Percentiles rank a stretch among this genome's conserved stretches.
phyloP scores from a whole-genome alignment of 1,140 invertebrate genomes.

The Leptoteleia sp. region DNA sequence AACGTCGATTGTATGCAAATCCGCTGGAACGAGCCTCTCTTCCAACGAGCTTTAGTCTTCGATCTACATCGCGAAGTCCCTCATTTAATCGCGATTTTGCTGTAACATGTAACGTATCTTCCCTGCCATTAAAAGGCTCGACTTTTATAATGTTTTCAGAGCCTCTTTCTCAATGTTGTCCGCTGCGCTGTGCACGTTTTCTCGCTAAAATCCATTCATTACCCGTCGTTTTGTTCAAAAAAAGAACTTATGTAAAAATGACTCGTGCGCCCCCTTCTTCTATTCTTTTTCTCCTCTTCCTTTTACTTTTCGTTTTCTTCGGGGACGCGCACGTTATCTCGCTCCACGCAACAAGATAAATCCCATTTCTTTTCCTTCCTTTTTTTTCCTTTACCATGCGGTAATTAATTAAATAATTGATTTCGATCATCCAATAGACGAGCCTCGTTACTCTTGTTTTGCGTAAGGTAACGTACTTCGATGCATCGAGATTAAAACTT shows the following conservation, averaged over 20 bases:
- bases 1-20: conserved; percentile 77
- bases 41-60: conserved; percentile 65
- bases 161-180: conserved; percentile 59
- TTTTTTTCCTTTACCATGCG: no score
- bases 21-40: conserved; percentile 56
- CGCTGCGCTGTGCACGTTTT: conserved; percentile 46
- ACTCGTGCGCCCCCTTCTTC: no score
- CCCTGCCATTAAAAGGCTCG: conserved; percentile 63
- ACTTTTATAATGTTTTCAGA: conserved; percentile 67
- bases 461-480: no score
- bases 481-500: no score
- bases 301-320: conserved; percentile 16
- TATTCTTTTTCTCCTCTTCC: no score
- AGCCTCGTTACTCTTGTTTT: no score
- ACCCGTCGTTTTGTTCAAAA: conserved; percentile 36
- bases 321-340: conserved; percentile 32
- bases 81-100: conserved; percentile 68
- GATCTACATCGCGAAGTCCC: conserved; percentile 66
- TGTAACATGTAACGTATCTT: conserved; percentile 63
- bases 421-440: conserved; percentile 9
- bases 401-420: conserved; percentile 32
- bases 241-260: conserved; percentile 32
- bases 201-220: conserved; percentile 64
- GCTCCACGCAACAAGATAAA: conserved; percentile 2
- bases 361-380: conserved; percentile 3